Percentiles rank a stretch among this genome's conserved stretches.
These are phyloP conservation scores for Rhizoglyphus robini DNA, from an alignment of 1,140 invertebrate species.

Conservation along the genomic window DNA sequence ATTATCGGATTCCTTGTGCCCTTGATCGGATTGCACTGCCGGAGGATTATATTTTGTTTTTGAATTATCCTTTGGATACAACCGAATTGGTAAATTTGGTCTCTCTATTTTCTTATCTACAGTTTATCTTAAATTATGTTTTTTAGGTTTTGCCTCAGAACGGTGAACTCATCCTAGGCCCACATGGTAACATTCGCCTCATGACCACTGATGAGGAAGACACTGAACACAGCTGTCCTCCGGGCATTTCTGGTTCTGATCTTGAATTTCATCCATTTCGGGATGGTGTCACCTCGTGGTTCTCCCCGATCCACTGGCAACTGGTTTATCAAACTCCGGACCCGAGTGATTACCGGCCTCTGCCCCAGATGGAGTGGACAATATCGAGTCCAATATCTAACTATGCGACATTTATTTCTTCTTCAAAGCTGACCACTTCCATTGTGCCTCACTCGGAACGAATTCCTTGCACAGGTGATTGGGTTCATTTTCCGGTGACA, in stretches of 20 bases:
- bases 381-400: slow-evolving; percentile 9
- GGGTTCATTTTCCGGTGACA: neutral
- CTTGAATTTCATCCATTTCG: neutral
- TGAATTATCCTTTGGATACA: neutral
- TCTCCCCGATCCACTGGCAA: slow-evolving; percentile 4
- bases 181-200: neutral
- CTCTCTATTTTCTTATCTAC: neutral
- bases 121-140: neutral
- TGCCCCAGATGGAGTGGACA: too few relatives aligned
- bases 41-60: neutral
- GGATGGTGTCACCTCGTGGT: neutral
- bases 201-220: neutral
- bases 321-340: neutral
- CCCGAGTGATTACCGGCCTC: neutral
- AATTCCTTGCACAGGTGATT: neutral
- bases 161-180: neutral
- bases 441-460: slow-evolving; percentile 6
- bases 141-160: neutral
- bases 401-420: neutral
- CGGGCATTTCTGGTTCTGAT: neutral
- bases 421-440: neutral
- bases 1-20: neutral
- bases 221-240: neutral
- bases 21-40: neutral
- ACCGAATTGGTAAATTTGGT: neutral